Conservation (phyloP, 2,888 invertebrate genomes). For the Mantis religiosa region DNA sequence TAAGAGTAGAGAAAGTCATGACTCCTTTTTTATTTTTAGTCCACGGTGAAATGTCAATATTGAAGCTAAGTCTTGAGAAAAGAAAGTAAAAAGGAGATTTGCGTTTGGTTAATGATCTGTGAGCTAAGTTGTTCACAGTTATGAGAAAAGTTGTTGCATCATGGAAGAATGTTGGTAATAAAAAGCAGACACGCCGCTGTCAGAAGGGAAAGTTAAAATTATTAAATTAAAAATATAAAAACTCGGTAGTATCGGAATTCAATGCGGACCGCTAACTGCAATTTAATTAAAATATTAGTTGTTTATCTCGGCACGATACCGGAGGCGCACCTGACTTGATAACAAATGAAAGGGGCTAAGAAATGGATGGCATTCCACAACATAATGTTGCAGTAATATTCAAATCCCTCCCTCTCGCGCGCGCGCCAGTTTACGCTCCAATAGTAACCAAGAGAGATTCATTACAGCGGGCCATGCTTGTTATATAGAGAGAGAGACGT, state of each 20-base stretch:
- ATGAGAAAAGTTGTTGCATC: not conserved
- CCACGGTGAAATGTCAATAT: too few relatives aligned
- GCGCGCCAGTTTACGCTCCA: not conserved
- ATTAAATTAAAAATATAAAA: slow-evolving; percentile 18
- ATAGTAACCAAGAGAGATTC: not conserved
- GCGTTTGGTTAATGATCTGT: not conserved
- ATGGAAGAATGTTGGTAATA: slow-evolving; percentile 1
- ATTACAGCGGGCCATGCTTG: not conserved
- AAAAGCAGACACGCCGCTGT: not conserved
- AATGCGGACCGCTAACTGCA: not conserved
- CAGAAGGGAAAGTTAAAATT: not conserved
- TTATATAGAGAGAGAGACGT: not conserved
- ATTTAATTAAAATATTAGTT: not conserved
- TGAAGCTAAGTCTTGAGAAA: too few relatives aligned
- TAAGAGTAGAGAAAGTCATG: too few relatives aligned
- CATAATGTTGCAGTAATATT: not conserved
- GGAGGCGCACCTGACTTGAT: not conserved
- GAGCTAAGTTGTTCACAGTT: not conserved
- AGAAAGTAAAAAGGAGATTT: too few relatives aligned
- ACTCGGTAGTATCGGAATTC: slow-evolving; percentile 9
- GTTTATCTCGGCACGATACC: not conserved
- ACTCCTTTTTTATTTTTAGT: too few relatives aligned
- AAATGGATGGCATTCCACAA: not conserved
- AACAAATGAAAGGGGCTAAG: not conserved
- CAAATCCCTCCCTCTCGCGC: not conserved